Evolutionary conservation across 2,888 invertebrate genomes (phyloP), one percentile per base, ranked within the genome.

Genomic region (Trichopoda pennipes): DNA sequence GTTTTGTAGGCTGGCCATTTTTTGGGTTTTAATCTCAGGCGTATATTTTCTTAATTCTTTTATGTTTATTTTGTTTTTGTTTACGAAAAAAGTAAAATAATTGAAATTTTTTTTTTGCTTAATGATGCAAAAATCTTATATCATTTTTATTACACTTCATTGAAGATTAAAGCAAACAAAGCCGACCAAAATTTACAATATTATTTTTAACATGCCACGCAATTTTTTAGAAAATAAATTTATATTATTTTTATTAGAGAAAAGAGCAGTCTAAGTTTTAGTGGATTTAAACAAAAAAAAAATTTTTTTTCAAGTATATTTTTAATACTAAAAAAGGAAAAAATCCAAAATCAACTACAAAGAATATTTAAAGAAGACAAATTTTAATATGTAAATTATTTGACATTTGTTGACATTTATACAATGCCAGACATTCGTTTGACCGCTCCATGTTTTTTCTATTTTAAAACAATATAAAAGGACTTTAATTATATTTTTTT

Each of bases 1-100:
- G 35, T 28, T 42, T 60, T 56, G 72, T 61, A 55, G 66, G 81
- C 60, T 84, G 81, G 80, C 77, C 84, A 83, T 70, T 83, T 81
- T 81, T 72, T 80, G 66, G 83, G 70, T 77, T 84, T 84, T 78
- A 73, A 53, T 64, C 73, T 12, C 23, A 14, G 44, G 53, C 28
- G 56, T 75, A 53, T 63, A 60, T 42, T 66, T 38, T 38, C 12
- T 38, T 12, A 1, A 38, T 38, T 38, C 12, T 51, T 23, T 68
- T 72, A 10, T 70, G 49, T 21, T 32, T 4, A 32, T n/a, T 21
- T 44, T 51, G 1, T 28, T 21, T 6, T 74, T 55, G 8, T 55
- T 53, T 16, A 1, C 1, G 7, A 16, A 35, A 60, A 35, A 14
- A 55, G n/a, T 6, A 28, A 47, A 74, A 63, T 3, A 60, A 60